Conservation (phyloP, 2,113 vertebrate species). For the Scalopus aquaticus region DNA sequence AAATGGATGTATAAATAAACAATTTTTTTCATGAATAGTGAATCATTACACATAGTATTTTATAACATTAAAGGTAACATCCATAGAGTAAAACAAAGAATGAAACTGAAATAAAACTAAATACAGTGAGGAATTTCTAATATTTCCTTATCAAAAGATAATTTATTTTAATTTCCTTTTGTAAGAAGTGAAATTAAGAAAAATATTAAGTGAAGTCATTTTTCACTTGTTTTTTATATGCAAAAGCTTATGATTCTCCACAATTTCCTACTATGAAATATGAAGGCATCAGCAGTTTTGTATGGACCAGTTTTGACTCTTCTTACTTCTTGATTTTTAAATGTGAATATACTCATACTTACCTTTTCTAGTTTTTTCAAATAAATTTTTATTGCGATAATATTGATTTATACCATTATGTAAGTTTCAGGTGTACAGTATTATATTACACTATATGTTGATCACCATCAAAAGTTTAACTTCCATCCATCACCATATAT, state of each 20-base stretch:
- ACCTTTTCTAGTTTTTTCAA: not conserved
- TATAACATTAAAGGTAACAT: slow-evolving; percentile 15
- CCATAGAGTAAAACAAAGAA: not conserved
- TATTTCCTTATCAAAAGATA: not conserved
- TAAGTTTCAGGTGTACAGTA: not conserved
- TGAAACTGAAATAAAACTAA: not conserved
- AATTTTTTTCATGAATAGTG: not conserved
- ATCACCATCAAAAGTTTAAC: not conserved
- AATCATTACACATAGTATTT: not conserved
- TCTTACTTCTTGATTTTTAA: not conserved
- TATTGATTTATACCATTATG: not conserved
- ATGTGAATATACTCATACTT: not conserved
- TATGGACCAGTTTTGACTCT: not conserved
- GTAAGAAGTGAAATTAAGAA: not conserved
- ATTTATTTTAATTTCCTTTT: slow-evolving; percentile 24
- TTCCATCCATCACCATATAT: not conserved
- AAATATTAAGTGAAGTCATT: not conserved
- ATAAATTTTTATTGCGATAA: not conserved
- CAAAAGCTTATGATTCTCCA: not conserved
- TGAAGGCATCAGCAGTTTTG: not conserved
- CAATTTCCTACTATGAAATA: not conserved
- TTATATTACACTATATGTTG: not conserved
- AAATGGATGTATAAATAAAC: too few species aligned
- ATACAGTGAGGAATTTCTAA: not conserved
- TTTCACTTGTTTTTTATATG: not conserved